Conservation (phyloP, 2,888 invertebrate species). For the Gastrophysa polygoni region DNA sequence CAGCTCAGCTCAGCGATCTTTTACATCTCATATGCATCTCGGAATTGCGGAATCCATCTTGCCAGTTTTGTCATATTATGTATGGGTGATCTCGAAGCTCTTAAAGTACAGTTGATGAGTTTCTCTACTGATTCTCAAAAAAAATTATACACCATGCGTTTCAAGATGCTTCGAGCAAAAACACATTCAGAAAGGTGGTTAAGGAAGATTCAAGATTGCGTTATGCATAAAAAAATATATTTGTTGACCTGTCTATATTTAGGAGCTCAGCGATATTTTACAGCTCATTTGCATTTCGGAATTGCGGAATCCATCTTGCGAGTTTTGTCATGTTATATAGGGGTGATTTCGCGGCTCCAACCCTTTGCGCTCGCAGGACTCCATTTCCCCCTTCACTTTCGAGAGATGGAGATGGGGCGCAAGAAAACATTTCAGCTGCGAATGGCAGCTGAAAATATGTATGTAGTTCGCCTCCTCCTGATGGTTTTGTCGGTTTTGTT, state of each 20-base stretch:
- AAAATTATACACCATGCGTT: no score
- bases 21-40: conserved; percentile 59
- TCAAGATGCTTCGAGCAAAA: no score
- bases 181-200: no score
- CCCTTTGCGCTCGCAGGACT: background rate
- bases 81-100: conserved; percentile 30
- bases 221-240: no score
- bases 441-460: conserved; percentile 36
- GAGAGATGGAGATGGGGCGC: background rate
- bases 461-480: conserved; percentile 12
- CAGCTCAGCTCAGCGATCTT: conserved; percentile 55
- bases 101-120: no score
- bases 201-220: no score
- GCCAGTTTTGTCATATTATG: conserved; percentile 51
- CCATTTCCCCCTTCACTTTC: background rate
- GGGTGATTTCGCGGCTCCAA: conserved; percentile 31
- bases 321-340: conserved; percentile 50
- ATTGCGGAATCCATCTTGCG: conserved; percentile 55
- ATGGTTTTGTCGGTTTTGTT: conserved; percentile 28
- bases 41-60: conserved; percentile 56
- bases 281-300: conserved; percentile 59
- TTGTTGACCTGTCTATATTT: conserved; percentile 27
- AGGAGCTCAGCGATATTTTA: conserved; percentile 55
- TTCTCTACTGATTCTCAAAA: no score
- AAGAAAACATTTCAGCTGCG: conserved; percentile 25